These are phyloP conservation scores for Cranoglanis bouderius DNA, from an alignment of 2,113 vertebrate species.

Conservation along the genomic window DNA sequence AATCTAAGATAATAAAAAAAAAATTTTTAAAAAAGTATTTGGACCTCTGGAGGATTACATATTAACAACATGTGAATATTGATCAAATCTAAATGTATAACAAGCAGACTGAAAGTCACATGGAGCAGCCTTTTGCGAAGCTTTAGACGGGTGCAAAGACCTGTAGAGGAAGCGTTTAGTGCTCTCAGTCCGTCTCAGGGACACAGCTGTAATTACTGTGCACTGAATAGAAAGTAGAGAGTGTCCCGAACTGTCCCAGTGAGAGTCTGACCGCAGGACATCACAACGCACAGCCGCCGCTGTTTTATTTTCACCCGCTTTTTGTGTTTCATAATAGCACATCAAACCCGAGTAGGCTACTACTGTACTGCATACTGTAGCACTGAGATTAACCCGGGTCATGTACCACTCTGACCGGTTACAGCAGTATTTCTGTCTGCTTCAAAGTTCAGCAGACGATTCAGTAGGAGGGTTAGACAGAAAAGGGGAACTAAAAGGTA, in stretches of 20 bases:
- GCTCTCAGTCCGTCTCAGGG: background rate
- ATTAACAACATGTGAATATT: background rate
- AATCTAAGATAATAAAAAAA: background rate
- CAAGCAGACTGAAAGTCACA: background rate
- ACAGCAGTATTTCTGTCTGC: background rate
- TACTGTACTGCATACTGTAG: background rate
- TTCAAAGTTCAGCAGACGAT: background rate
- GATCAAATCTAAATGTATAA: background rate
- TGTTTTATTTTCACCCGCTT: background rate
- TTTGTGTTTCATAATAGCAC: too few relatives aligned
- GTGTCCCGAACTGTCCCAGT: background rate
- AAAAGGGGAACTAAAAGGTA: background rate
- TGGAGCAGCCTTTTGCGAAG: background rate
- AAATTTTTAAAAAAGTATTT: background rate
- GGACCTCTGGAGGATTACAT: background rate
- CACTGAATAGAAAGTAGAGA: background rate
- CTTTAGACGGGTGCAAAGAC: background rate
- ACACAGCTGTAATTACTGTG: background rate
- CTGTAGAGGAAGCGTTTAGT: background rate
- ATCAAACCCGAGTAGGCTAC: background rate
- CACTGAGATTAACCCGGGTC: background rate
- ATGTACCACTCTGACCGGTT: background rate
- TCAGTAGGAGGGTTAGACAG: background rate
- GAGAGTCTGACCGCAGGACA: background rate
- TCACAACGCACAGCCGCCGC: background rate